Base-by-base conservation (phyloP, 2,113 vertebrate genomes). In the Lophius piscatorius region DNA sequence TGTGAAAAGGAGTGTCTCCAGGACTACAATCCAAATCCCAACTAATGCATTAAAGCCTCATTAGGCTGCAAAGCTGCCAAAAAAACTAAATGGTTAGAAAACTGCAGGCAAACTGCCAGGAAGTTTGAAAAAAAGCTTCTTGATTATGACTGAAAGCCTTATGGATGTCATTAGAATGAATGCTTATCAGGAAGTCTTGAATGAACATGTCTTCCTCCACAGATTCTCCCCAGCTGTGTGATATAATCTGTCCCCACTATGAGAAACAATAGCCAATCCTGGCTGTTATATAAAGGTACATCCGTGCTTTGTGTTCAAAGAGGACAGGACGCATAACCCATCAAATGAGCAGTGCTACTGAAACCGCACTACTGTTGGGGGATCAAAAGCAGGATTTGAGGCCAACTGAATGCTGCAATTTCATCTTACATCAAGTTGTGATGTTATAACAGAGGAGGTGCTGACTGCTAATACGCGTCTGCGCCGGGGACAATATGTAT, bases 211-310 rank as follows among this genome's bases (percentile, higher is more conserved):
- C 31, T 45, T 67, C 14, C 62, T 69, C 42, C 26, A 9, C 71
- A 78, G 38, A 73, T 51, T 62, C 39, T 44, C 42, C 39, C 45
- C 56, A 68, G 70, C 63, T 81, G 82, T 28, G 31, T 66, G 69
- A 78, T 74, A 76, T 76, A 87, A 86, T 87, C 81, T 11, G 41
- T 66, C 70, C 62, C 63, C 57, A 58, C 66, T 73, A 47, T 46
- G 63, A 68, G 61, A 76, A 76, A 87, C 88, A 90, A 88, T 81
- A 78, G 80, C 74, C 74, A 80, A 63, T 60, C 58, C 71, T 48
- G 55, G 28, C 33, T 46, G 80, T 88, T 88, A 85, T 80, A 80
- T 84, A 87, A 87, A n/a, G 64, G 63, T 58, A 63, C 83, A 87
- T 84, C 82, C 61, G 63, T 75, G 86, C 76, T 86, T 88, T 87